Percentiles rank a stretch among this genome's conserved stretches.
These are phyloP conservation scores for Melitaea cinxia DNA, from an alignment of 1,140 invertebrate species.

Conservation along the genomic window DNA sequence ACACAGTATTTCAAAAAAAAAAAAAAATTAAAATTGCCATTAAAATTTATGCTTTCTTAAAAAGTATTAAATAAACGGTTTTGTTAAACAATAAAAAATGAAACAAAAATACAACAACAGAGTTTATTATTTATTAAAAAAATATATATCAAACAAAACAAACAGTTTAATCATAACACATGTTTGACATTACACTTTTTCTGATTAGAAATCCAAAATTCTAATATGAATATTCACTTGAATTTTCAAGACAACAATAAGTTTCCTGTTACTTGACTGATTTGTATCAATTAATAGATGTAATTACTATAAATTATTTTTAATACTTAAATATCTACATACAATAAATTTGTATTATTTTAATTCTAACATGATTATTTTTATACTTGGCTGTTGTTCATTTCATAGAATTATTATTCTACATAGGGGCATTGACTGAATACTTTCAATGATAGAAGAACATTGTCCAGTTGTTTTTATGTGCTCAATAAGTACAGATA, in stretches of 20 bases:
- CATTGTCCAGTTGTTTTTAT: conserved; percentile 19
- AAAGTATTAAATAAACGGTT: too few species aligned
- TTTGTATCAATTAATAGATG: not conserved
- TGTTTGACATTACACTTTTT: not conserved
- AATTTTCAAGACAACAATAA: not conserved
- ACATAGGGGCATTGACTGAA: conserved; percentile 44
- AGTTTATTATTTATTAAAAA: conserved; percentile 1
- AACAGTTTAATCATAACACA: not conserved
- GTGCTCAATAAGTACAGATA: conserved; percentile 21
- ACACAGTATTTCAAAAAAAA: too few species aligned
- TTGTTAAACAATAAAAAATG: conserved; percentile 5
- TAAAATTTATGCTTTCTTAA: too few species aligned
- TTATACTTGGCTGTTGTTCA: too few species aligned
- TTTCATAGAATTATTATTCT: conserved; percentile 10
- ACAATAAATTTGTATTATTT: not conserved
- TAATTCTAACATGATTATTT: conserved; percentile 1
- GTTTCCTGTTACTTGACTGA: not conserved
- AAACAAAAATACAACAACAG: conserved; percentile 1
- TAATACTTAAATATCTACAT: not conserved
- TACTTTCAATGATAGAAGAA: conserved; percentile 23
- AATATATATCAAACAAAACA: not conserved
- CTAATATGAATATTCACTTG: not conserved
- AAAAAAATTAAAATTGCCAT: not conserved
- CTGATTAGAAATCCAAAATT: not conserved
- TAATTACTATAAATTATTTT: not conserved